Evolutionary conservation across 2,888 invertebrate species (phyloP), one percentile per base, ranked within the genome.

Genomic region (Clostera curtula): DNA sequence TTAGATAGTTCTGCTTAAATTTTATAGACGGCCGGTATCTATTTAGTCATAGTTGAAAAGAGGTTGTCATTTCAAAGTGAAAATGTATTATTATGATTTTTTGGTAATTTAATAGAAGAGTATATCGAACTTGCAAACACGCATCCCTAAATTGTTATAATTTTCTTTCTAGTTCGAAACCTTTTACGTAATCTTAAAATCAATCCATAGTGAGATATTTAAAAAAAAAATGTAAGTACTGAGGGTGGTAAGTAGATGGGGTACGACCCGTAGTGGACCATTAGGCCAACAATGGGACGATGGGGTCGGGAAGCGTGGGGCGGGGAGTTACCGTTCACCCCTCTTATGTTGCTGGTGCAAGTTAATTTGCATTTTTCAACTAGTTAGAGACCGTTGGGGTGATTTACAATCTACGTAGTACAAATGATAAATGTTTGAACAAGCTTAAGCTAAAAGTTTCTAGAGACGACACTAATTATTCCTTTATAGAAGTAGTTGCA

Each of bases 301-400:
- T 60, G 58, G 65, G 59, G 53, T 63, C 64, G 11, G 20, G 55
- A 51, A n/a, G 41, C 31, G 44, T 40, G 46, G 58, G 63, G 52
- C 61, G 56, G 63, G 53, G 56, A 49, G 49, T 50, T 50, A 40
- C 23, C 34, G 29, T 49, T 45, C 49, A 56, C 54, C 55, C 49
- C 49, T 56, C 32, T 45, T 30, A 26, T 48, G 38, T 34, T 25
- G 49, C 48, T 47, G 41, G 40, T 56, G 57, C 62, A 61, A 67
- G 70, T 70, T 69, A 62, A 77, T 77, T 79, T 77, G 71, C 76
- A 75, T 76, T 74, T 69, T 67, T 61, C 54, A 60, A 40, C 51
- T 40, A 43, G 56, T 45, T 41, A 45, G 27, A 15, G 23, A n/a
- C 9, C 13, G 11, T 28, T 36, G 11, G 20, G 15, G 30, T 27